Percentiles rank a stretch among this genome's conserved stretches.
These are phyloP conservation scores for Oncopodura yosiiana DNA, from an alignment of 1,140 invertebrate species.

Conservation along the genomic window DNA sequence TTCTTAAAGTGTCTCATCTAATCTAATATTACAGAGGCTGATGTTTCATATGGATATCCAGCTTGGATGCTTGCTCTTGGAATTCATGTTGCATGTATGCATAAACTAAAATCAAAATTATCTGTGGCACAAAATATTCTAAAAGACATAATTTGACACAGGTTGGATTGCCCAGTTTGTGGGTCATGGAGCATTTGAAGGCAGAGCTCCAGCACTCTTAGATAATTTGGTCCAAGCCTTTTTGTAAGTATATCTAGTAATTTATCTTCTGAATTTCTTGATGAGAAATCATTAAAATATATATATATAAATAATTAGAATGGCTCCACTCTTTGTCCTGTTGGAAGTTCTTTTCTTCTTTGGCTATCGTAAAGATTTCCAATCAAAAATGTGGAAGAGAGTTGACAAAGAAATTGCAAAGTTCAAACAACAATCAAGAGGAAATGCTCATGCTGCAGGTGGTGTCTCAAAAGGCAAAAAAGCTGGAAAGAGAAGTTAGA, in stretches of 20 bases:
- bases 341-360: conserved; percentile 34
- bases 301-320: conserved; percentile 12
- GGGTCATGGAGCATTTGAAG: conserved; percentile 36
- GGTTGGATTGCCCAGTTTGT: conserved; percentile 35
- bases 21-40: too few species aligned
- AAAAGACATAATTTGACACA: too few species aligned
- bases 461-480: neutral
- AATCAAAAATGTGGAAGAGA: conserved; percentile 28
- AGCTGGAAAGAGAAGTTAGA: too few species aligned
- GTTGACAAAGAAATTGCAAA: conserved; percentile 29
- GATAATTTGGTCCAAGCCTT: conserved; percentile 34
- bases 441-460: conserved; percentile 50
- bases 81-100: conserved; percentile 30
- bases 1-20: too few species aligned
- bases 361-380: conserved; percentile 34
- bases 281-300: neutral
- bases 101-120: too few species aligned
- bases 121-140: too few species aligned
- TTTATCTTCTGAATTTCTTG: neutral
- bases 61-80: conserved; percentile 24
- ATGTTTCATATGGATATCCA: conserved; percentile 11
- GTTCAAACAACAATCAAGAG: conserved; percentile 4
- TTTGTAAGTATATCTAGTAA: conserved; percentile 17
- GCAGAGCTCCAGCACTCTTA: conserved; percentile 34
- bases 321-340: conserved; percentile 35